These are phyloP conservation scores for Rhamnusium bicolor DNA, from an alignment of 2,888 invertebrate genomes.

Conservation along the genomic window DNA sequence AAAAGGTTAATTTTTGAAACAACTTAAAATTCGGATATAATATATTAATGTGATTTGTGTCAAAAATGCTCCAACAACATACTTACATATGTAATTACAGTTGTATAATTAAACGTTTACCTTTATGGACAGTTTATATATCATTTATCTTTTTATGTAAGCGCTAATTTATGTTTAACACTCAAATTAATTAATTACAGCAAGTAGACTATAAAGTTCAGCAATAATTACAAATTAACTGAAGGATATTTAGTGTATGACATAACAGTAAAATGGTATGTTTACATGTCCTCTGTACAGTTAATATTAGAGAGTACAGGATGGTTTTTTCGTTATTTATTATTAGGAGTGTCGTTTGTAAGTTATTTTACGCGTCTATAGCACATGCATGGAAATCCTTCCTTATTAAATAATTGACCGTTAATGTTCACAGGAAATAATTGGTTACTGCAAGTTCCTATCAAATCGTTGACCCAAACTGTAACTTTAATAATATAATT, in stretches of 20 bases:
- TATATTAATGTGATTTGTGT: too few species aligned
- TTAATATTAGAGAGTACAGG: background rate
- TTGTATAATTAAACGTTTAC: background rate
- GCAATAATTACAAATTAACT: conserved; percentile 12
- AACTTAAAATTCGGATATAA: too few species aligned
- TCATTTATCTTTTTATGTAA: background rate
- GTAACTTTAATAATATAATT: background rate
- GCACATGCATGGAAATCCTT: background rate
- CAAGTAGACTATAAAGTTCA: conserved; percentile 21
- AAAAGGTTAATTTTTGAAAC: too few species aligned
- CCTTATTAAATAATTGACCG: background rate
- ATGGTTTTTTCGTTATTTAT: background rate
- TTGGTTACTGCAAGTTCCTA: background rate
- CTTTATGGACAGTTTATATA: background rate
- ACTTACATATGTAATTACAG: too few species aligned
- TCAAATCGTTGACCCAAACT: background rate
- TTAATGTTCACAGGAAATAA: background rate
- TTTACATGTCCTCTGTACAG: conserved; percentile 8
- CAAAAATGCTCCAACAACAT: too few species aligned
- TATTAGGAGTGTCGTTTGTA: background rate
- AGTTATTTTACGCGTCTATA: background rate
- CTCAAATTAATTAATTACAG: conserved; percentile 13
- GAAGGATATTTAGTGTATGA: conserved; percentile 26
- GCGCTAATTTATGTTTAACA: background rate
- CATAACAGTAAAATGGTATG: conserved; percentile 22